Evolutionary conservation across 2,113 vertebrate genomes (phyloP).

Genomic region (human): DNA sequence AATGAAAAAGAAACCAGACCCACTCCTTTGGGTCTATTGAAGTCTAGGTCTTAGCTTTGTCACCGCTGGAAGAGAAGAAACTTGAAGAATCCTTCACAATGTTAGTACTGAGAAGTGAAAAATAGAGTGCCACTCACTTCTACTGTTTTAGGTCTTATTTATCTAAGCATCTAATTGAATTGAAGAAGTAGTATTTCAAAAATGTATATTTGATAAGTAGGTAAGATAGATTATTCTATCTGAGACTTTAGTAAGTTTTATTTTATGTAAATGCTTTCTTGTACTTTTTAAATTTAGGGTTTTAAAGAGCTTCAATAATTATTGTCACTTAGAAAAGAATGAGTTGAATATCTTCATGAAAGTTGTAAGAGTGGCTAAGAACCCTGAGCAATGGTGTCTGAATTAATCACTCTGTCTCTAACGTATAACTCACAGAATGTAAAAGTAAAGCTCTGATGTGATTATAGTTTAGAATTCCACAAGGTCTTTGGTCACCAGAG

Average conservation of each 20-base stretch:
- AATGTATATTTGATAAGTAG: not conserved
- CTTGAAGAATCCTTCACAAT: not conserved
- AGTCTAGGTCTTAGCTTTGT: not conserved
- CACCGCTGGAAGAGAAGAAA: not conserved
- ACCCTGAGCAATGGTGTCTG: not conserved
- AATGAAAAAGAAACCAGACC: not conserved
- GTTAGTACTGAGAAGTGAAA: not conserved
- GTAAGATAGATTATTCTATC: not conserved
- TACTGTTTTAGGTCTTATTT: not conserved
- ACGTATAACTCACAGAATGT: not conserved
- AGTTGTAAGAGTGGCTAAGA: not conserved
- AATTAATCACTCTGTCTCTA: not conserved
- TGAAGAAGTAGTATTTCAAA: not conserved
- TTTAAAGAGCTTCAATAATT: constrained; percentile 11
- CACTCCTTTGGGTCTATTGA: not conserved
- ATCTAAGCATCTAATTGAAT: not conserved
- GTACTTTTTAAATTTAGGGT: not conserved
- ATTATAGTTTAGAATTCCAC: not conserved
- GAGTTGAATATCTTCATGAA: constrained; percentile 19
- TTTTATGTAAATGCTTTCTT: constrained; percentile 25
- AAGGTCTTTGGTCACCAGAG: not conserved
- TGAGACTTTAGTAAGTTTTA: not conserved
- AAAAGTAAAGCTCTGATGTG: not conserved
- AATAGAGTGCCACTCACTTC: not conserved
- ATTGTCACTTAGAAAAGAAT: constrained; percentile 25